phyloP scores from a whole-genome alignment of 2,113 vertebrate species.

The Cryptotis parvus region DNA sequence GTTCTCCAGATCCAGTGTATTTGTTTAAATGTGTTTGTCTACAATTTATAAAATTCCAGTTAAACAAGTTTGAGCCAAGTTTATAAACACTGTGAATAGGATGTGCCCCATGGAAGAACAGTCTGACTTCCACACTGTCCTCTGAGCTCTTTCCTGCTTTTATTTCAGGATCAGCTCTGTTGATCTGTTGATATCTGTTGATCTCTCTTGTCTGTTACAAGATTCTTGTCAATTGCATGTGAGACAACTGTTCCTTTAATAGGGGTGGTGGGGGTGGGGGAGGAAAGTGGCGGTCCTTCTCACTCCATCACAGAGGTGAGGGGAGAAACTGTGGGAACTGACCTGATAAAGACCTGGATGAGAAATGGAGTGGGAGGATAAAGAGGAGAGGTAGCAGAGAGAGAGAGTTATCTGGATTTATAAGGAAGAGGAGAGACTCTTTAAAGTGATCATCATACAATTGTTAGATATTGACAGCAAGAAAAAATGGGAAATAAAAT shows the following conservation, averaged over 20 bases:
- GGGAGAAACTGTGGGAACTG: not conserved
- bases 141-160: not conserved
- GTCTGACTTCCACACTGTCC: accelerated
- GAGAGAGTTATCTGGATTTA: not conserved
- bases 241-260: not conserved
- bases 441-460: not conserved
- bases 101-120: accelerated
- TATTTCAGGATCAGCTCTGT: slow-evolving; percentile 2
- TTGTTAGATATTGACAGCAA: not conserved
- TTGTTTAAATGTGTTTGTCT: not conserved
- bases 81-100: not conserved
- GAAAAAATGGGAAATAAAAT: slow-evolving; percentile 17
- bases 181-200: too few relatives aligned
- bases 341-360: accelerated
- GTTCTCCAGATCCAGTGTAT: not conserved
- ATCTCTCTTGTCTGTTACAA: not conserved
- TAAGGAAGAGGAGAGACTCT: not conserved
- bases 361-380: not conserved
- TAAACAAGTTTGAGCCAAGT: not conserved
- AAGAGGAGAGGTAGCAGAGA: not conserved
- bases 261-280: too few relatives aligned
- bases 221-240: not conserved
- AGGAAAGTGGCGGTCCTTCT: not conserved
- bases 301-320: accelerated
- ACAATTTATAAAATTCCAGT: not conserved